Base-by-base conservation (phyloP, 2,888 invertebrate genomes). In the Ptychoptera contaminata region DNA sequence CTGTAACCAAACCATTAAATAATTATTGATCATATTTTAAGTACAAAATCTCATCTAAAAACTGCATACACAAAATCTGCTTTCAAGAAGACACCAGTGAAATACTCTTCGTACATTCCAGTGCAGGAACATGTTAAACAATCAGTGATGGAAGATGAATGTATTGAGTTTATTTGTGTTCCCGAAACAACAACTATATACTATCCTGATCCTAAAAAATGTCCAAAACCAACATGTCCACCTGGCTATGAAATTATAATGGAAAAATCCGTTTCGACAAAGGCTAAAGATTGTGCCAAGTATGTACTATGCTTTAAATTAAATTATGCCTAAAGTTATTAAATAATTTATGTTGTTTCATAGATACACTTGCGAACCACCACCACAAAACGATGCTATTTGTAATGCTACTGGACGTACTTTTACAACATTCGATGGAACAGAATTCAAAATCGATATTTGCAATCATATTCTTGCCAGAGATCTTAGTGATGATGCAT, bases 391-490 rank as follows among this genome's bases (percentile, higher is more conserved):
- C 0, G 79, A 79, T 46, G 74, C 72, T 31, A 71, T 74, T 53
- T 66, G 65, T 30, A 60, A 62, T 54, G 67, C 86, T n/a, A 80
- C 79, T 1, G 83, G 83, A 0, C 74, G 79, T 44, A 79, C 79
- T 0, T 78, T 88, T 57, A 77, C 72, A 50, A 87, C 87, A 0
- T 88, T 90, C 55, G 88, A 88, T 59, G 77, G 77, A 12, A 69
- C 75, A 0, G 79, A 82, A 55, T 86, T 78, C 58, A 82, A 83
- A 53, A 83, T 82, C 53, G 84, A 86, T 52, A 73, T 82, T 12
- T 90, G 88, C 61, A 78, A 80, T 66, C 87, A 90, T 60, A 73
- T 84, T 38, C 63, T 85, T 36, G 82, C 80, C 1, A 68, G 82
- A 46, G 83, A 87, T 59, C 69, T 77, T 52, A 63, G 71, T 9